Conservation (phyloP, 2,797 vertebrate genomes). For the Netta rufina region DNA sequence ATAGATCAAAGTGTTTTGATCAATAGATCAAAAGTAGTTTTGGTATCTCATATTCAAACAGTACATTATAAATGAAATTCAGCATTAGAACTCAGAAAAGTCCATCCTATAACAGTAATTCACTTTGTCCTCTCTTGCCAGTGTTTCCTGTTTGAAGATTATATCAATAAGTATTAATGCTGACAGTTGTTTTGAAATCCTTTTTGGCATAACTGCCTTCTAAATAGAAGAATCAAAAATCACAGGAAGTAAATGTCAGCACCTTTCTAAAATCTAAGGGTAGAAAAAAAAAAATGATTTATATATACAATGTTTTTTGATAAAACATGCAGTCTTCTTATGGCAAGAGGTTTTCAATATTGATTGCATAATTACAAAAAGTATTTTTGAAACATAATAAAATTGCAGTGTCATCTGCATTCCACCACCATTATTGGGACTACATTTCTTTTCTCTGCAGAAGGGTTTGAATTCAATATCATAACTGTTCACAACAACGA, state of each 20-base stretch:
- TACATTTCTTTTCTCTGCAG: neutral
- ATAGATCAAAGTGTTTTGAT: neutral
- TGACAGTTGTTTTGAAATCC: neutral
- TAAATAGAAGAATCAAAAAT: conserved; percentile 16
- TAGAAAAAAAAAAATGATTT: neutral
- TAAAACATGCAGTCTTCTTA: neutral
- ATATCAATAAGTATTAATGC: neutral
- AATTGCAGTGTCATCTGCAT: neutral
- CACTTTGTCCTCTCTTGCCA: neutral
- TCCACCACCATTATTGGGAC: neutral
- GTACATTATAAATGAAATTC: conserved; percentile 11
- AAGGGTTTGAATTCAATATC: neutral
- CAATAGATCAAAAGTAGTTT: conserved; percentile 12
- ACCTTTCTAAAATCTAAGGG: neutral
- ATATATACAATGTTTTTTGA: neutral
- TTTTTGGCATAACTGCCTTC: neutral
- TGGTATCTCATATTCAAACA: neutral
- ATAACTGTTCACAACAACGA: neutral
- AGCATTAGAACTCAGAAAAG: neutral
- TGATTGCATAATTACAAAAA: neutral
- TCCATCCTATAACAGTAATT: neutral
- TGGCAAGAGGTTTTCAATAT: neutral
- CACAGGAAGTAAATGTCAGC: neutral
- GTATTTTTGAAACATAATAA: neutral
- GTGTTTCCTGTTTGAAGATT: neutral